Percentiles rank a stretch among this genome's conserved stretches.
Evolutionary conservation across 2,888 invertebrate genomes (phyloP).

Genomic region (Drosophila meridiana): DNA sequence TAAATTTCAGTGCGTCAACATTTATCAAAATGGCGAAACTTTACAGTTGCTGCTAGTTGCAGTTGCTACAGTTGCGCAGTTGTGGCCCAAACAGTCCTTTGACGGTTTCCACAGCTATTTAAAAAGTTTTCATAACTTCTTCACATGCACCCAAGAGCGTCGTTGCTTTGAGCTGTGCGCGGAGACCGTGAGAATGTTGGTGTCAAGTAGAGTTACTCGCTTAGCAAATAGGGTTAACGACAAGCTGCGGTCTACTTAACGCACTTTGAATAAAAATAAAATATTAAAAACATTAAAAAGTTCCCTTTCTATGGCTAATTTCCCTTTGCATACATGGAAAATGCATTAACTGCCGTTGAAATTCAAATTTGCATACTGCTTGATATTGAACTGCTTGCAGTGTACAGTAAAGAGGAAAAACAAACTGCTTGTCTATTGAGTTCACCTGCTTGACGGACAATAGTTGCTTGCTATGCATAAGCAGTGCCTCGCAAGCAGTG

Average conservation of each 20-base stretch:
- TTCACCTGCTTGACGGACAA: not conserved
- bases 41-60: constrained; percentile 43
- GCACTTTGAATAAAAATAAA: not conserved
- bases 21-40: constrained; percentile 63
- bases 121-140: constrained; percentile 23
- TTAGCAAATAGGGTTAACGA: not conserved
- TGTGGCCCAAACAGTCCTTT: constrained; percentile 19
- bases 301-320: not conserved
- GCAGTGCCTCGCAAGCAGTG: not conserved
- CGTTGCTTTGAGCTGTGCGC: not conserved
- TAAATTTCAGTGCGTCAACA: constrained; percentile 68
- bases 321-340: not conserved
- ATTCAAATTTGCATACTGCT: not conserved
- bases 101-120: constrained; percentile 6
- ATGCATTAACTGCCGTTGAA: not conserved
- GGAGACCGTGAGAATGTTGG: not conserved
- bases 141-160: constrained; percentile 8
- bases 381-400: not conserved
- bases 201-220: not conserved
- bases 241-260: not conserved
- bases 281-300: not conserved
- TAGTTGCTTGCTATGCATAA: not conserved
- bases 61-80: constrained; percentile 68
- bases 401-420: too few species aligned
- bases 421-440: constrained; percentile 6